Base-by-base conservation (phyloP, 2,113 vertebrate species). In the Regulus satrapa region DNA sequence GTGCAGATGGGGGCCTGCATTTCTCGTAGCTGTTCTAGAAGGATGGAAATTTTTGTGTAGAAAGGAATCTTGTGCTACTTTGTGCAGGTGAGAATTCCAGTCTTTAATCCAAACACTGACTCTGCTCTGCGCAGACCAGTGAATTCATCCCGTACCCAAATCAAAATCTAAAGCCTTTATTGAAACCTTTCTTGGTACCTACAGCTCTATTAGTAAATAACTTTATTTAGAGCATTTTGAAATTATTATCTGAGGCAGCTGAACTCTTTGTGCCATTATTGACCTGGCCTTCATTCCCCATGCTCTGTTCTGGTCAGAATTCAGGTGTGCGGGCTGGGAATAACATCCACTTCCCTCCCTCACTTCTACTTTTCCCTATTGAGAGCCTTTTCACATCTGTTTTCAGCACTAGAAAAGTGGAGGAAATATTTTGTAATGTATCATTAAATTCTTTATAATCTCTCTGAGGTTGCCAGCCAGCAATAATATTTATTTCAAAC, bases 271-370 rank as follows among this genome's bases (percentile, higher is more conserved):
- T 56, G 26, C 40, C 3, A 0, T 38, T 59, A 6, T 7, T 10
- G 48, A n/a, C 29, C 25, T 11, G 31, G 41, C 9, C 6, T 25
- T 64, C 28, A 4, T 25, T 41, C 2, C 32, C 13, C 40, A 19
- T 0, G 1, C 6, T 43, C 24, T 32, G 46, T 43, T 20, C 32
- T 23, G 21, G n/a, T 20, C 1, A 6, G 31, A 41, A 10, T 14
- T 54, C 9, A 24, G 38, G 10, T 24, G 38, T 11, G 16, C 55
- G 31, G 41, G 18, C 38, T 29, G 4, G 14, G 18, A 29, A 19
- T 15, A 25, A 8, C 13, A 12, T 8, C 18, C 3, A 1, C 25
- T 43, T 4, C 18, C 14, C 78, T 29, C 3, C 12, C 13, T 73
- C 14, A 3, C 3, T 45, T 31, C 9, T 12, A 1, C 16, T 29